A percentile compares a stretch with the other conserved stretches of the same genome.
Conservation (phyloP, 1,140 invertebrate genomes). For the Medauroidea extradentata region DNA sequence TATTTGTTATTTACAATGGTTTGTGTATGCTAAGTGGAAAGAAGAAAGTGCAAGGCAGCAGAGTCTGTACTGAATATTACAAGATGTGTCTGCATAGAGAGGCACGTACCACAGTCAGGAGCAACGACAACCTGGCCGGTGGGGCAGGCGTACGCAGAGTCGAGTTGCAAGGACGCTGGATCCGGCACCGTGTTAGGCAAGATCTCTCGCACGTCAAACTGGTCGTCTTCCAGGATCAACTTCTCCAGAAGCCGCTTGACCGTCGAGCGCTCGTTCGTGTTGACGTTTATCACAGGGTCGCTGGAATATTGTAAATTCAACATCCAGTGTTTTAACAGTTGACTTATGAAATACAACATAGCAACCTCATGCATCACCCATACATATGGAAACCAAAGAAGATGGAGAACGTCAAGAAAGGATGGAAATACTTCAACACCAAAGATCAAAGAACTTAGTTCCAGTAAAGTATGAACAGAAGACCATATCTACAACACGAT, state of each 20-base stretch:
- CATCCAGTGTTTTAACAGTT: neutral
- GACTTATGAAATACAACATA: neutral
- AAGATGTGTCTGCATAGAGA: no score
- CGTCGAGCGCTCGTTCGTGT: slow-evolving; percentile 78
- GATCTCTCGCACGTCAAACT: slow-evolving; percentile 89
- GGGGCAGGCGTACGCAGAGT: slow-evolving; percentile 90
- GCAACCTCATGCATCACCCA: no score
- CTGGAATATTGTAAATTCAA: slow-evolving; percentile 49
- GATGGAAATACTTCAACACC: no score
- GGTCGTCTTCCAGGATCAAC: slow-evolving; percentile 85
- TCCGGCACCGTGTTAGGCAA: slow-evolving; percentile 92
- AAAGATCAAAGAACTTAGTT: no score
- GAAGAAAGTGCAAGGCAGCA: neutral
- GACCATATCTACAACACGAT: no score
- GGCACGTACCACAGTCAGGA: slow-evolving; percentile 75
- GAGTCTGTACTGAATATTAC: no score
- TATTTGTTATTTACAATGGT: no score
- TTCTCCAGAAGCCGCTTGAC: slow-evolving; percentile 79
- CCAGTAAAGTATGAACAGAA: neutral
- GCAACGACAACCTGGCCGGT: slow-evolving; percentile 88
- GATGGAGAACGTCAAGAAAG: no score
- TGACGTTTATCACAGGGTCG: slow-evolving; percentile 82
- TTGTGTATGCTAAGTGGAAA: no score
- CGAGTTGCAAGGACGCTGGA: slow-evolving; percentile 76
- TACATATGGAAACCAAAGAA: no score